Conservation (phyloP, 1,140 invertebrate species). For the Penaeus indicus region DNA sequence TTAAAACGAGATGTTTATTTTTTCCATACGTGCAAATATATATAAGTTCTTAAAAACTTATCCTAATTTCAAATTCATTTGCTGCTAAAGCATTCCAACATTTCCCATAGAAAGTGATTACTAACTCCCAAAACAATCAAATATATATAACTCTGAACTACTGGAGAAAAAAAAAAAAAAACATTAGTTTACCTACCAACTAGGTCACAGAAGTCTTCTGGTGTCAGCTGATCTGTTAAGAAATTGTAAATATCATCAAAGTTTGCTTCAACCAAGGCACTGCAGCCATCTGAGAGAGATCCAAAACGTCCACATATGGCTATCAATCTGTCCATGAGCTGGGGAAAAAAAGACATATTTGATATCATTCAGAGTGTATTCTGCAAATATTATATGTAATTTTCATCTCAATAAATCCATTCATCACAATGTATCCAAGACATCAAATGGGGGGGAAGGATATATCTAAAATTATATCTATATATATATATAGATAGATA, state of each 20-base stretch:
- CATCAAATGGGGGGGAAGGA: too few relatives aligned
- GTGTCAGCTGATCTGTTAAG: conserved; percentile 75
- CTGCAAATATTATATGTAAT: not conserved
- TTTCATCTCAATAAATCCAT: too few relatives aligned
- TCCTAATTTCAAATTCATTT: too few relatives aligned
- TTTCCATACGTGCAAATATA: too few relatives aligned
- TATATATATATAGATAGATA: conserved; percentile 10
- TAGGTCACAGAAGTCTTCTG: conserved; percentile 80
- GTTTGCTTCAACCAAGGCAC: conserved; percentile 79
- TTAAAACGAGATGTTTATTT: too few relatives aligned
- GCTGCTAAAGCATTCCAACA: too few relatives aligned
- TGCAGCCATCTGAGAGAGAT: conserved; percentile 83
- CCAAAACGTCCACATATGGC: conserved; percentile 78
- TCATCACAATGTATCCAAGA: too few relatives aligned
- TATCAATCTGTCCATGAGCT: conserved; percentile 66
- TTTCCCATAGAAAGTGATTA: too few relatives aligned
- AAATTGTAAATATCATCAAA: conserved; percentile 76
- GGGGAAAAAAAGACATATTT: conserved; percentile 66
- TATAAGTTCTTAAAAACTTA: too few relatives aligned
- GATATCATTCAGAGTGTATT: conserved; percentile 30
- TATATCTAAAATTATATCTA: too few relatives aligned
- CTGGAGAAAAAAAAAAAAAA: conserved; percentile 15
- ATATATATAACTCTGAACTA: too few relatives aligned
- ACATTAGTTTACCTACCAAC: conserved; percentile 77
- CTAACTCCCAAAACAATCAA: too few relatives aligned